Base-by-base conservation (phyloP, 92 coral and sea anemone species). In the Parazoanthus darwini region DNA sequence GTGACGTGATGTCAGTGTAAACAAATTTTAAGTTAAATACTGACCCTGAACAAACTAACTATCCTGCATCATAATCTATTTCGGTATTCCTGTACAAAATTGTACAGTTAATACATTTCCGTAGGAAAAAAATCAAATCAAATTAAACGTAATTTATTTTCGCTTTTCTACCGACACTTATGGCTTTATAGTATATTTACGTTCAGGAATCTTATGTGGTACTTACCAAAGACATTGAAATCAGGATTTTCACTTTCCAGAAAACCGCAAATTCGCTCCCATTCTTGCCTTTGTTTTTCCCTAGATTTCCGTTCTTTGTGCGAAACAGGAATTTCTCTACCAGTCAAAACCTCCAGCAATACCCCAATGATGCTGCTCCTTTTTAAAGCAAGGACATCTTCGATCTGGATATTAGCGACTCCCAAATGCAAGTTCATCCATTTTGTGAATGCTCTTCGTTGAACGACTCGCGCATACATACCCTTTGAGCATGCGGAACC, bases 391-490 rank as follows among this genome's bases (percentile, higher is more conserved):
- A 89, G 16, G 37, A 97, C 83, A 78, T 97, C 99, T 29, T 90
- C 93, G 4, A 97, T 73, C n/a, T 89, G 91, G 80, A 88, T 81
- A 63, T 86, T 89, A 33, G 88, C 82, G 29, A 82, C 78, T 39
- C 87, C 37, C 78, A 97, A 76, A 59, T 93, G 92, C 25, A 90
- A 79, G 86, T 97, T 97, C 74, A 86, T 79, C 99, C 99, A 97
- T 88, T 95, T 97, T 67, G 99, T 95, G 82, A 97, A 94, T 15
- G 97, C 94, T 51, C 99, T 86, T 37, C 98, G 89, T 22, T 94
- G 95, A 79, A 94, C 88, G 70, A 95, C 93, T 82, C 93, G 87
- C 86, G 88, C 66, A 73, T 94, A 93, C 25, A 84, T 29, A 29
- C 36, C 33, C 42, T 71, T 84, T 84, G 87, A 84, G 78, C 87